A percentile compares a stretch with the other conserved stretches of the same genome.
Evolutionary conservation across 2,113 vertebrate species (phyloP).

Genomic region (Rhodinocichla rosea): DNA sequence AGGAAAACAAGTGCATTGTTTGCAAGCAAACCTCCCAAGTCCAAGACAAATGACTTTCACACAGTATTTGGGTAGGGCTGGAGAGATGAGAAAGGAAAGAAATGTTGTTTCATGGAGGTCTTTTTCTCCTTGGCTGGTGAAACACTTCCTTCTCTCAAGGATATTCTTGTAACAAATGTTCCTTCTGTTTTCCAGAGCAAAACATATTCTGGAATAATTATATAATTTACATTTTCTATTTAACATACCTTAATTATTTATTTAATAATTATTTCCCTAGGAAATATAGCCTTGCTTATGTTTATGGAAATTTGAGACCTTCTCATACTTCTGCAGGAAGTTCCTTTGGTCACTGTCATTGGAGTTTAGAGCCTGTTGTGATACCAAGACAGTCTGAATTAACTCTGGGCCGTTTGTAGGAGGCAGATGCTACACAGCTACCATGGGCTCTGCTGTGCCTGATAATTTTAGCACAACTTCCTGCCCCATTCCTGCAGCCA

Average conservation of each 20-base stretch:
- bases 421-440: neutral
- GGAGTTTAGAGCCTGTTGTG: neutral
- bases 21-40: neutral
- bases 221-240: neutral
- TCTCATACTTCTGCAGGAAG: neutral
- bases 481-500: neutral
- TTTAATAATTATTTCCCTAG: neutral
- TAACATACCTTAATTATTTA: neutral
- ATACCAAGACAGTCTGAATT: neutral
- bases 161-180: neutral
- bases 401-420: neutral
- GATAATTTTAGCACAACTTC: neutral
- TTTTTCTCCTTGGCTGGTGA: neutral
- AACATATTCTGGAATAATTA: neutral
- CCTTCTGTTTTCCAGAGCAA: neutral
- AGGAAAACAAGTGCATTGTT: neutral
- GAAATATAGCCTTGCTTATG: neutral
- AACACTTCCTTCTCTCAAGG: neutral
- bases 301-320: neutral
- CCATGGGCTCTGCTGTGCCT: fast-evolving
- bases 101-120: neutral
- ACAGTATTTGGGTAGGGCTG: neutral
- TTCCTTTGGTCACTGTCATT: neutral
- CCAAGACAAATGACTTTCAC: neutral
- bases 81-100: neutral